phyloP scores from a whole-genome alignment of 2,113 vertebrate genomes.

The Thalassoma bifasciatum region DNA sequence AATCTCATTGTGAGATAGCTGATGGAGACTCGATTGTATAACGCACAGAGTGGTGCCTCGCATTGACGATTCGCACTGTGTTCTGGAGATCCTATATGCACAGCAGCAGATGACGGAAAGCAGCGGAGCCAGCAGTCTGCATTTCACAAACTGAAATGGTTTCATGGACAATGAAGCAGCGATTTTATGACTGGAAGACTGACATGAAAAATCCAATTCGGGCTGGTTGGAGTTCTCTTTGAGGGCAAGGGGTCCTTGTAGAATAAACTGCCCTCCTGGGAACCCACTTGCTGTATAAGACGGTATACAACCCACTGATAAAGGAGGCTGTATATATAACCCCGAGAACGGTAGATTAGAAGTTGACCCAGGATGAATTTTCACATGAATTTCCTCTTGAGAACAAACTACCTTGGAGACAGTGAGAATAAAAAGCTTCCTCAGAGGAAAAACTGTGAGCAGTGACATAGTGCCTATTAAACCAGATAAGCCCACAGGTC shows the following conservation, averaged over 20 bases:
- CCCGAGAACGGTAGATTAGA: slow-evolving; percentile 31
- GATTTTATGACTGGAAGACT: slow-evolving; percentile 53
- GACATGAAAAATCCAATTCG: slow-evolving; percentile 44
- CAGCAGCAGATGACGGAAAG: slow-evolving; percentile 9
- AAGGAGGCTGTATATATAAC: slow-evolving; percentile 40
- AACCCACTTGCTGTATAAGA: slow-evolving; percentile 20
- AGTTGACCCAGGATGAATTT: slow-evolving; percentile 38
- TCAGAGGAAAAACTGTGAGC: slow-evolving; percentile 11
- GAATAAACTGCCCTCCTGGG: slow-evolving; percentile 55
- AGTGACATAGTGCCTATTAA: slow-evolving; percentile 36
- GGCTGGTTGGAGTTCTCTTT: slow-evolving; percentile 25
- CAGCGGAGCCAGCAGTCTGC: slow-evolving; percentile 22
- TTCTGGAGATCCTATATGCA: slow-evolving; percentile 22
- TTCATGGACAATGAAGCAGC: slow-evolving; percentile 69
- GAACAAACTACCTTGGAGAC: slow-evolving; percentile 16
- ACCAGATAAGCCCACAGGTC: slow-evolving; percentile 33
- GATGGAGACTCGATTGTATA: slow-evolving; percentile 29
- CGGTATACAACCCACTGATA: slow-evolving; percentile 9
- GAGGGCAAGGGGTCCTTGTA: slow-evolving; percentile 46
- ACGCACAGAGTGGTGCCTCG: slow-evolving; percentile 14
- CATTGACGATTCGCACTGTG: slow-evolving; percentile 34
- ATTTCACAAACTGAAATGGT: slow-evolving; percentile 50
- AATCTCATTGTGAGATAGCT: slow-evolving; percentile 29
- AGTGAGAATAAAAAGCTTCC: slow-evolving; percentile 33
- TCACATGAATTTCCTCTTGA: slow-evolving; percentile 28